Conservation (phyloP, 1,140 invertebrate genomes). For the Zaprionus nigranus region DNA sequence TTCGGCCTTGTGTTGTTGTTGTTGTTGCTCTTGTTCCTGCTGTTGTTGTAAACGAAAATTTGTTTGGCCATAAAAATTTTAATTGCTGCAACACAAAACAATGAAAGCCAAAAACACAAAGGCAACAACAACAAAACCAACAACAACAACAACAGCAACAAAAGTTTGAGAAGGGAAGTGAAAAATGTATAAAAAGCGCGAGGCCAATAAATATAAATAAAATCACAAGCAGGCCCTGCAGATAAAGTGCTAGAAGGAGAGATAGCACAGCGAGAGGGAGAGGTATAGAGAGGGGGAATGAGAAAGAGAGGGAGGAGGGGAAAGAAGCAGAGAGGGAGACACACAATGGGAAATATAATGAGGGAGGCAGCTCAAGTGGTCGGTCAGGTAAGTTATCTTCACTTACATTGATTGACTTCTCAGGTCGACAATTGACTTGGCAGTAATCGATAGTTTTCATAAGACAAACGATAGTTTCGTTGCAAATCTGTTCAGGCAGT, state of each 20-base stretch:
- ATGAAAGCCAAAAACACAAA: constrained; percentile 43
- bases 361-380: constrained; percentile 11
- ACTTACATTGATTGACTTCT: not conserved
- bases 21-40: constrained; percentile 40
- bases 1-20: constrained; percentile 18
- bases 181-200: constrained; percentile 55
- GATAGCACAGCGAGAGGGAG: not conserved
- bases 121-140: constrained; percentile 19
- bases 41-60: constrained; percentile 61
- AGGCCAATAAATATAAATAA: constrained; percentile 54
- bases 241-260: constrained; percentile 32
- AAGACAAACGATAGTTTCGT: not conserved
- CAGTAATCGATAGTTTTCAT: not conserved
- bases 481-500: not conserved
- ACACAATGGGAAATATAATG: not conserved
- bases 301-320: not conserved
- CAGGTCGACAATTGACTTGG: no score
- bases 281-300: not conserved
- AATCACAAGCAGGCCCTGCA: constrained; percentile 31
- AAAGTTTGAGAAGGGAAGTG: constrained; percentile 39
- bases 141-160: constrained; percentile 27
- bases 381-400: constrained; percentile 8
- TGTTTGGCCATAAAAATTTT: constrained; percentile 67
- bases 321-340: not conserved
- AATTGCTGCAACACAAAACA: constrained; percentile 61